Percentiles rank a stretch among this genome's conserved stretches.
Evolutionary conservation across 2,797 vertebrate species (phyloP).

Genomic region (Tangara arthus): DNA sequence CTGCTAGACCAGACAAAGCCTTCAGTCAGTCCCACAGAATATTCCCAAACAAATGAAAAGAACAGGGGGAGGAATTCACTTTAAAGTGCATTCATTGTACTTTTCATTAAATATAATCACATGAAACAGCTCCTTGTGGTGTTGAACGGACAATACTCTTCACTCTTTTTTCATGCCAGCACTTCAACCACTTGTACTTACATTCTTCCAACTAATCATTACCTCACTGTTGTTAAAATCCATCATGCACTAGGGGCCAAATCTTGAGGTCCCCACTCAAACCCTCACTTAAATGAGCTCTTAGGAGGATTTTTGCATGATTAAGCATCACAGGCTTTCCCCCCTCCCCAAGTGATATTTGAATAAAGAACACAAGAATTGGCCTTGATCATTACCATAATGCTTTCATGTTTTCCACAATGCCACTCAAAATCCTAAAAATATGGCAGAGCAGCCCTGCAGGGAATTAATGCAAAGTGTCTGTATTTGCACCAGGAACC

Average conservation of each 20-base stretch:
- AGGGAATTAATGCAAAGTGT: conserved; percentile 1
- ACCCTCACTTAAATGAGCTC: neutral
- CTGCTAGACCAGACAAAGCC: conserved; percentile 34
- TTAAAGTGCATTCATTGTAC: conserved; percentile 5
- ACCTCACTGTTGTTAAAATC: conserved; percentile 10
- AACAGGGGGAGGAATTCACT: conserved; percentile 43
- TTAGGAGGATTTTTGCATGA: conserved; percentile 17
- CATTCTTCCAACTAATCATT: conserved; percentile 6
- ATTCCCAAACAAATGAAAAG: conserved; percentile 49
- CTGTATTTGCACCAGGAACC: conserved; percentile 5
- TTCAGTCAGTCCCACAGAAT: conserved; percentile 4
- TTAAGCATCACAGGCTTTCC: neutral
- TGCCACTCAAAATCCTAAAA: conserved; percentile 32
- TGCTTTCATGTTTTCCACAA: conserved; percentile 15
- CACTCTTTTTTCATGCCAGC: neutral
- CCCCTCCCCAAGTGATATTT: neutral
- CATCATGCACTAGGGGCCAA: neutral
- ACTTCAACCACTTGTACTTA: neutral
- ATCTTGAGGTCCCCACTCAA: neutral
- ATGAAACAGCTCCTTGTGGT: neutral
- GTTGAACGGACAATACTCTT: neutral
- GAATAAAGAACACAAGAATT: conserved; percentile 10
- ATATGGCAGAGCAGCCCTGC: neutral
- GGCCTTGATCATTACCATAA: conserved; percentile 20
- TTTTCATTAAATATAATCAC: conserved; percentile 7